Conservation (phyloP, 2,888 invertebrate species). For the Lymantria monacha region DNA sequence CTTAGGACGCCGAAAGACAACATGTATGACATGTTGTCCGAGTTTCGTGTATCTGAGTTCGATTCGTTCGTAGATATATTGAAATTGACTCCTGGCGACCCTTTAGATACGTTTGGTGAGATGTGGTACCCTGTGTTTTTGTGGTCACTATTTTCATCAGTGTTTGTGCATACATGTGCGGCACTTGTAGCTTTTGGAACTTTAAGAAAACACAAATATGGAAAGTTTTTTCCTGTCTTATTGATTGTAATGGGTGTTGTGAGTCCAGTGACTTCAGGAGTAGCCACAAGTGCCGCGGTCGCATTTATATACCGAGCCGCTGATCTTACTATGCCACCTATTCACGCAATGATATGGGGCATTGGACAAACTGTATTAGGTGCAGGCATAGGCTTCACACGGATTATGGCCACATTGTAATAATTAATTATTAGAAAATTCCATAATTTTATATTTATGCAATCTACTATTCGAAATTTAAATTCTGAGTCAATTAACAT, state of each 20-base stretch:
- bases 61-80: conserved; percentile 87
- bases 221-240: conserved; percentile 95
- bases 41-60: conserved; percentile 82
- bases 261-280: conserved; percentile 93
- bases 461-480: conserved; percentile 22
- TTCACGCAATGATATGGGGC: conserved; percentile 97
- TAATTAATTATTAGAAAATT: conserved; percentile 16
- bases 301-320: conserved; percentile 97
- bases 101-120: conserved; percentile 89
- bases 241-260: conserved; percentile 95
- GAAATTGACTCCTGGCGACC: conserved; percentile 84
- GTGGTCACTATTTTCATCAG: conserved; percentile 96
- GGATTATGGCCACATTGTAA: conserved; percentile 96
- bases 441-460: conserved; percentile 8
- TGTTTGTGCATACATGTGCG: conserved; percentile 95
- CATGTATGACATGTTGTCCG: conserved; percentile 83
- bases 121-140: conserved; percentile 99
- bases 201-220: conserved; percentile 95
- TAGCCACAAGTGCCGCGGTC: conserved; percentile 94
- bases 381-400: conserved; percentile 94
- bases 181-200: conserved; percentile 95
- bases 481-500: conserved; percentile 53
- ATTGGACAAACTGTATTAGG: conserved; percentile 95
- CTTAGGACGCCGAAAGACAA: conserved; percentile 59
- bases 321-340: conserved; percentile 92